Base-by-base conservation (phyloP, 2,797 vertebrate genomes). In the Glyptemys insculpta region DNA sequence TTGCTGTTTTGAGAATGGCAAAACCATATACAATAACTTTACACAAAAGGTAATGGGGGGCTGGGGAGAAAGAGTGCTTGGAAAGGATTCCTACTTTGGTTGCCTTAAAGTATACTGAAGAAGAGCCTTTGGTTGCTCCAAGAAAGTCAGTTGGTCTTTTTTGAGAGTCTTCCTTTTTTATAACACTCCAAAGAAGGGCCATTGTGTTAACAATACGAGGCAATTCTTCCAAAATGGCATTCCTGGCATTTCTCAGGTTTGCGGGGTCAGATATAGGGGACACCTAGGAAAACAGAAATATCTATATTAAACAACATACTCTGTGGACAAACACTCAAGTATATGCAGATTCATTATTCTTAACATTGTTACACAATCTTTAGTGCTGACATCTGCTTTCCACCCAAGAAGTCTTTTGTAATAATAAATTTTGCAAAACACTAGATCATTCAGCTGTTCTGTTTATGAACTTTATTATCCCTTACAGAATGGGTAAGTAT, bases 101-200 rank as follows among this genome's bases (percentile, higher is more conserved):
- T 98, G 98, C 98, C 98, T 99, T 99, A 81, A 99, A 99, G 97
- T 99, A 99, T 81, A 99, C 99, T 0, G 99, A 99, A 82, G 99
- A 99, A 27, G 98, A 98, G 72, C 98, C 98, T 97, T 98, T 99
- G 21, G 96, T 98, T 96, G 98, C 91, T 31, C 98, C 98, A 81
- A 99, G 98, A 83, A 98, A 94, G 87, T 99, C 99, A 15, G 98
- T 90, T 2, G 98, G 97, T 57, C 98, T 98, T 95, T 96, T 99
- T 52, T 99, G 99, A 84, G 92, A 81, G 87, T 99, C 99, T 90
- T 99, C 99, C 90, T 96, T 99, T 90, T 98, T 98, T 65, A 99
- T 98, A 81, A 99, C 98, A 0, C 98, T 98, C 99, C 99, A 99
- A 25, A 99, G 98, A 86, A 99, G 98, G 2, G 99, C 98, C 98